A percentile compares a stretch with the other conserved stretches of the same genome.
phyloP scores from a whole-genome alignment of 2,113 vertebrate genomes.

The Centropus bengalensis region DNA sequence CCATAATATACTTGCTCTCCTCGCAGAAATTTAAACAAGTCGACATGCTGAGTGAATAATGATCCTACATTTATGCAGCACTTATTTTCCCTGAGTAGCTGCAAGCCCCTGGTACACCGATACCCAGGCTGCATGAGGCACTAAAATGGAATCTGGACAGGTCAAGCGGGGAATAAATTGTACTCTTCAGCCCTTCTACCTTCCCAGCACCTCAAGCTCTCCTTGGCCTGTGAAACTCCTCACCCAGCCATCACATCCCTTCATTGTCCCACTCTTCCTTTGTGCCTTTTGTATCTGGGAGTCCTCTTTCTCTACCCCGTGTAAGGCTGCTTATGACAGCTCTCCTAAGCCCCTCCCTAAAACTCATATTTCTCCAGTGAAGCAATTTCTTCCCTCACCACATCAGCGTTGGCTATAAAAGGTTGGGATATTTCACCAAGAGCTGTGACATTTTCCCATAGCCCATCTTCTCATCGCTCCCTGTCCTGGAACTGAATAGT shows the following conservation, averaged over 20 bases:
- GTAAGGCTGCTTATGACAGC: background rate
- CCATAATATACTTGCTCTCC: conserved; percentile 18
- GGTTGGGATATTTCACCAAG: conserved; percentile 6
- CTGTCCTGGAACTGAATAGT: background rate
- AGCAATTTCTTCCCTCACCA: background rate
- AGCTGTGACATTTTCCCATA: conserved; percentile 18
- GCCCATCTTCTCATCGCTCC: background rate
- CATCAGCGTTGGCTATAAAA: background rate
- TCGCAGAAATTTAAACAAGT: conserved; percentile 40
- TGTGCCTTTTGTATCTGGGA: background rate
- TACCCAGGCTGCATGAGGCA: background rate
- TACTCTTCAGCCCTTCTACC: background rate
- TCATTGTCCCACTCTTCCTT: background rate
- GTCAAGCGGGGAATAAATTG: background rate
- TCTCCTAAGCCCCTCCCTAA: background rate
- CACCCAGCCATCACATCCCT: background rate
- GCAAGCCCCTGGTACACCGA: background rate
- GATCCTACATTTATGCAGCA: conserved; percentile 26
- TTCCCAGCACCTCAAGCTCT: background rate
- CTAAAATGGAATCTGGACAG: background rate
- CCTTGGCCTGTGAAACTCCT: background rate
- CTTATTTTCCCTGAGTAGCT: background rate
- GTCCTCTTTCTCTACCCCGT: background rate
- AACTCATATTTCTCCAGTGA: conserved; percentile 18
- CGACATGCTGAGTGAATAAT: conserved; percentile 14